Conservation (phyloP, 2,888 invertebrate genomes). For the Sturmia bella region DNA sequence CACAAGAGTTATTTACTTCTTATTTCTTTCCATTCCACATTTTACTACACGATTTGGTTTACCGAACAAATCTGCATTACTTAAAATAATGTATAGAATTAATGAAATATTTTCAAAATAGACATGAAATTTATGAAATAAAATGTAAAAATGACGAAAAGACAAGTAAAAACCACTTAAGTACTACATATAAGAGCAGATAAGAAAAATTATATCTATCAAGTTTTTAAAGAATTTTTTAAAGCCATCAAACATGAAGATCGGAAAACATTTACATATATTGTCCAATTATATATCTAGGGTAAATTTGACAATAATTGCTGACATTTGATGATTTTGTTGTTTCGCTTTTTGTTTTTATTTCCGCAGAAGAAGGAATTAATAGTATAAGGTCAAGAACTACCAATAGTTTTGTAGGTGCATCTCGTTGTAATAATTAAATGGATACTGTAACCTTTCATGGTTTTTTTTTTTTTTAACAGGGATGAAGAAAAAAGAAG, state of each 20-base stretch:
- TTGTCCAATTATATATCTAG: not conserved
- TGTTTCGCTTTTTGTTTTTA: slow-evolving; percentile 23
- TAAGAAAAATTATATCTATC: no score
- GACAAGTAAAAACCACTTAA: no score
- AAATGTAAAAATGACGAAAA: no score
- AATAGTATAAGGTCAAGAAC: slow-evolving; percentile 22
- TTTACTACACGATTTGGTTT: no score
- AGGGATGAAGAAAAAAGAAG: slow-evolving; percentile 22
- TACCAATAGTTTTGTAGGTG: slow-evolving; percentile 65
- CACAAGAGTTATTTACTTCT: no score
- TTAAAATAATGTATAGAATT: no score
- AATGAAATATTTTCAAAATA: no score
- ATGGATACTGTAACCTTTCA: slow-evolving; percentile 80
- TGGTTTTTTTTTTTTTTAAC: slow-evolving; percentile 5
- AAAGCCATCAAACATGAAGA: not conserved
- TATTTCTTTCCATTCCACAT: no score
- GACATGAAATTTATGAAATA: no score
- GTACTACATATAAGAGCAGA: no score
- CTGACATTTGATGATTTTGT: slow-evolving; percentile 53
- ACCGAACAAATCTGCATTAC: no score
- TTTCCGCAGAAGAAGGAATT: slow-evolving; percentile 2
- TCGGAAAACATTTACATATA: not conserved
- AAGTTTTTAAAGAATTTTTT: no score
- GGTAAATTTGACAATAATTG: slow-evolving; percentile 7
- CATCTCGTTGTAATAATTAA: slow-evolving; percentile 81